Percentiles rank a stretch among this genome's conserved stretches.
These are phyloP conservation scores for Lontra canadensis DNA, from an alignment of 2,113 vertebrate species.

Conservation along the genomic window DNA sequence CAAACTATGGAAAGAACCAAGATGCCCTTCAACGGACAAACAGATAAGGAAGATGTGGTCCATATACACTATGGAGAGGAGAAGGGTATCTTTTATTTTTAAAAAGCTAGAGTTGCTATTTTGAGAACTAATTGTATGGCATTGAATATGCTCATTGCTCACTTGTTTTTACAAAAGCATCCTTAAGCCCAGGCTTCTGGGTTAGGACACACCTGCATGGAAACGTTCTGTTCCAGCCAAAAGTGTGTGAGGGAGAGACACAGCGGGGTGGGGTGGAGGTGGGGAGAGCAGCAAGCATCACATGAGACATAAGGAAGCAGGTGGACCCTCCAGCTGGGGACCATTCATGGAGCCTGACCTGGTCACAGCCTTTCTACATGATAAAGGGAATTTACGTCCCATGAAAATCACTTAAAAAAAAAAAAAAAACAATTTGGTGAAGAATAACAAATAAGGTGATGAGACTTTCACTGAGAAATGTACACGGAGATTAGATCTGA, in stretches of 20 bases:
- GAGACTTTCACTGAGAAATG: not conserved
- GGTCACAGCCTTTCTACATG: not conserved
- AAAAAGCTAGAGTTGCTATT: conserved; percentile 48
- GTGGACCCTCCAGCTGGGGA: not conserved
- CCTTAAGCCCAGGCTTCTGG: not conserved
- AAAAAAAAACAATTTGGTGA: not conserved
- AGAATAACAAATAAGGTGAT: not conserved
- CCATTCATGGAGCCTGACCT: not conserved
- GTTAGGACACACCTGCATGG: conserved; percentile 51
- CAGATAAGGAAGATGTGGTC: too few species aligned
- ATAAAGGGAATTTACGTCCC: not conserved
- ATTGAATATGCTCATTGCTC: conserved; percentile 25
- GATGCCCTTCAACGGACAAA: too few species aligned
- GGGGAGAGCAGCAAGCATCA: not conserved
- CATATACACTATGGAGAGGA: too few species aligned
- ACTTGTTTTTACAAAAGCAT: conserved; percentile 11
- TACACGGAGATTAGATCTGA: not conserved
- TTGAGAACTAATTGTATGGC: conserved; percentile 36
- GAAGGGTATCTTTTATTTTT: conserved; percentile 42
- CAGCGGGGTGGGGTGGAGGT: rapidly evolving
- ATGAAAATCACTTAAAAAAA: not conserved
- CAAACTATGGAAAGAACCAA: too few species aligned
- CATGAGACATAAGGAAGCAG: not conserved
- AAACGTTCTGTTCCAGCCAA: conserved; percentile 35
- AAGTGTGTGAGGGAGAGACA: not conserved